Evolutionary conservation across 2,797 vertebrate genomes (phyloP).

Genomic region (Hirundo rustica): DNA sequence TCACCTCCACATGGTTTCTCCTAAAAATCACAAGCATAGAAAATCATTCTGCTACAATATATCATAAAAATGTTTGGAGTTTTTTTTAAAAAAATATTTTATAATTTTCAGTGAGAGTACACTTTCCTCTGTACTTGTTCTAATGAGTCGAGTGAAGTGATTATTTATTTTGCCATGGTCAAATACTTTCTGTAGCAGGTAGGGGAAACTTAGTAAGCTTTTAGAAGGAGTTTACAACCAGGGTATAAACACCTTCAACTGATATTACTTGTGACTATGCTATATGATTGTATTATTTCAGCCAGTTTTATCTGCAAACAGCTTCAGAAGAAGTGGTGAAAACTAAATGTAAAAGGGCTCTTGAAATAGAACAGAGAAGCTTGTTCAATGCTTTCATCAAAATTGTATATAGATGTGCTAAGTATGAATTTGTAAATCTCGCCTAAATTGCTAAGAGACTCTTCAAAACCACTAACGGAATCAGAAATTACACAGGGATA

Average conservation of each 20-base stretch:
- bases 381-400: background rate
- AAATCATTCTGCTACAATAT: background rate
- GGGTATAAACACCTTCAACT: background rate
- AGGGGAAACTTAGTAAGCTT: background rate
- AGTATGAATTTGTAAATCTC: background rate
- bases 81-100: background rate
- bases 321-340: background rate
- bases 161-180: background rate
- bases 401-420: background rate
- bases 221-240: background rate
- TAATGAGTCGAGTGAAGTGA: background rate
- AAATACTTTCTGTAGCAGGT: background rate
- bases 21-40: background rate
- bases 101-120: background rate
- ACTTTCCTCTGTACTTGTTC: background rate
- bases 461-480: background rate
- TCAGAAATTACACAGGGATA: background rate
- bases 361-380: background rate
- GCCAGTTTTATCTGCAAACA: background rate
- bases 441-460: background rate
- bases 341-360: background rate
- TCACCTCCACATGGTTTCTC: background rate
- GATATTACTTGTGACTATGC: background rate
- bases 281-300: background rate
- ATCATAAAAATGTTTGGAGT: background rate